A percentile compares a stretch with the other conserved stretches of the same genome.
Conservation (phyloP, 2,888 invertebrate genomes). For the Cryptus armator region DNA sequence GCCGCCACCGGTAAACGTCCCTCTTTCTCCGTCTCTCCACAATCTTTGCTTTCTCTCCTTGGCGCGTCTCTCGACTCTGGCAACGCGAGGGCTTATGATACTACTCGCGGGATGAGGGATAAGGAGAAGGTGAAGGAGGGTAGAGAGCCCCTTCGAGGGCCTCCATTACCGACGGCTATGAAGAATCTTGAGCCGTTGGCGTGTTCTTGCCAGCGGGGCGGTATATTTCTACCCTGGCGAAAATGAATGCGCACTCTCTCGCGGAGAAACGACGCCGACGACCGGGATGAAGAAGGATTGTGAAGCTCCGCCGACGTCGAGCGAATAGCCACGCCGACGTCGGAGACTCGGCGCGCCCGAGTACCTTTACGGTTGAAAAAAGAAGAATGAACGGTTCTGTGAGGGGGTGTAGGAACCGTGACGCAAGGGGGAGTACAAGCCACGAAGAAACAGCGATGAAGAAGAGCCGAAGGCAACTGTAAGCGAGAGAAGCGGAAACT, state of each 20-base stretch:
- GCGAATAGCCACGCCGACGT: slow-evolving; percentile 19
- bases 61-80: slow-evolving; percentile 45
- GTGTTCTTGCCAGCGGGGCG: slow-evolving; percentile 46
- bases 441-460: slow-evolving; percentile 46
- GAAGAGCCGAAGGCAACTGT: slow-evolving; percentile 16
- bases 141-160: slow-evolving; percentile 79
- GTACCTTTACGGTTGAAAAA: slow-evolving; percentile 22
- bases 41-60: slow-evolving; percentile 29
- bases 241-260: slow-evolving; percentile 75
- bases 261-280: slow-evolving; percentile 40
- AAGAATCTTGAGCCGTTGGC: slow-evolving; percentile 74
- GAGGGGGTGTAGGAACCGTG: slow-evolving; percentile 33
- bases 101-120: slow-evolving; percentile 44
- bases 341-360: slow-evolving; percentile 18
- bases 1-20: slow-evolving; percentile 66
- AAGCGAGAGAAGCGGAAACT: slow-evolving; percentile 27
- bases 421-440: slow-evolving; percentile 56
- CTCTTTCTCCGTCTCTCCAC: slow-evolving; percentile 24
- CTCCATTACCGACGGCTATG: slow-evolving; percentile 81
- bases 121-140: slow-evolving; percentile 50
- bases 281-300: slow-evolving; percentile 41
- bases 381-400: slow-evolving; percentile 50
- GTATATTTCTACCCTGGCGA: slow-evolving; percentile 69
- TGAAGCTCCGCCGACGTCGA: slow-evolving; percentile 14
- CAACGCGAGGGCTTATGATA: slow-evolving; percentile 55